These are phyloP conservation scores for Cacoxenus indagator DNA, from an alignment of 2,888 invertebrate species.

Conservation along the genomic window DNA sequence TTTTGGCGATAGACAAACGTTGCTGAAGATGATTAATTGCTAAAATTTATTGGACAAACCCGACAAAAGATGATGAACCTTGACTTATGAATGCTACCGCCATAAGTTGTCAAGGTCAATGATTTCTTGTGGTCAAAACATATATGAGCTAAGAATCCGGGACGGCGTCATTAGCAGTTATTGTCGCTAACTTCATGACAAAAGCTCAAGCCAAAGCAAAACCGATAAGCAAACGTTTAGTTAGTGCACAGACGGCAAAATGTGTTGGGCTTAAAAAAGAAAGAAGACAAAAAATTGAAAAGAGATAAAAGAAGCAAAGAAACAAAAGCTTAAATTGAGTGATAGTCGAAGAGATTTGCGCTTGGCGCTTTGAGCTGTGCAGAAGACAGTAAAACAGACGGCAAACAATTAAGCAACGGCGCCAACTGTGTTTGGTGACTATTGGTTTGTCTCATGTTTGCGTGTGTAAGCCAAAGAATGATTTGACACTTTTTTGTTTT, in stretches of 20 bases:
- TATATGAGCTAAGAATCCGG: too few species aligned
- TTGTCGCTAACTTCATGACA: background rate
- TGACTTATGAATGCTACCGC: background rate
- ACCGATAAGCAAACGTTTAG: background rate
- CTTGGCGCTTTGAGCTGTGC: background rate
- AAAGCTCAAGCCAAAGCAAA: background rate
- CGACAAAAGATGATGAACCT: too few species aligned
- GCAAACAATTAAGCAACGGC: background rate
- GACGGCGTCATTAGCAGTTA: background rate
- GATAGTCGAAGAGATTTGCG: slow-evolving; percentile 6
- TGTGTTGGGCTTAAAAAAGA: too few species aligned
- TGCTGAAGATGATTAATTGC: too few species aligned
- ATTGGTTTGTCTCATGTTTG: too few species aligned
- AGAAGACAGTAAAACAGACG: background rate
- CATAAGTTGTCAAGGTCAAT: background rate
- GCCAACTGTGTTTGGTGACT: background rate
- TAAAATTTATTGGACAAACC: too few species aligned
- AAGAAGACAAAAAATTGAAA: slow-evolving; percentile 2
- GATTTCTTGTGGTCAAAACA: background rate
- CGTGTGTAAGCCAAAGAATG: background rate
- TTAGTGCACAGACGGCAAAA: background rate
- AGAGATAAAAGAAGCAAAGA: background rate
- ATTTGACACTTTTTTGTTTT: background rate
- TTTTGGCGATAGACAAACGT: too few species aligned
- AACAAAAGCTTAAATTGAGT: slow-evolving; percentile 17